Evolutionary conservation across 2,888 invertebrate genomes (phyloP), one percentile per base, ranked within the genome.

Genomic region (Trisateles emortualis): DNA sequence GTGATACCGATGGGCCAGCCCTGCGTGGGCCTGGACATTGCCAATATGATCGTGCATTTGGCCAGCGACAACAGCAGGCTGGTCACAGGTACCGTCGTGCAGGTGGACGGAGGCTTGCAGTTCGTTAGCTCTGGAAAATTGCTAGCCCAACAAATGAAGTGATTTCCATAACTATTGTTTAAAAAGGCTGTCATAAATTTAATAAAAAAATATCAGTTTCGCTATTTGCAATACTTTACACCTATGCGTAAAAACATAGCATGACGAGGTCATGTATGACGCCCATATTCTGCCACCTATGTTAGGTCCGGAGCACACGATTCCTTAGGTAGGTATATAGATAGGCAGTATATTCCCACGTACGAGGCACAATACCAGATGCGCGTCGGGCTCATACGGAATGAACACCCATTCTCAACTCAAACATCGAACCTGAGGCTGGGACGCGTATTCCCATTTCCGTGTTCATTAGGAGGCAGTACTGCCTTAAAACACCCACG

Each of bases 31-130:
- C 93, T 94, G 2, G 98, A 98, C 90, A 96, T 98, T 1, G 97
- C 98, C 0, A 93, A 94, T 49, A 94, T 96, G 1, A 97, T 99
- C 55, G 95, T 95, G 3, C 98, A 97, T 83, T 90, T 99, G 44
- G 98, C 98, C 6, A 96, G 97, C 48, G 95, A 96, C 44, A 93
- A 94, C 60, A 94, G 96, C n/a, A 95, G 96, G 56, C 97, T 96
- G 78, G 96, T 96, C 24, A 98, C 98, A 0, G 98, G 98, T 0
- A 95, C 69, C 4, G 33, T 73, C 10, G 50, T 79, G 1, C 70
- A 61, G 3, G 73, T 81, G 2, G 80, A 80, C 26, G 80, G 80
- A 0, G 72, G 73, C 0, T 1, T 74, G 8, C 49, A 59, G 36
- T 67, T 64, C 29, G 38, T 35, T 13, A 10, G 16, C 11, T n/a